A percentile compares a stretch with the other conserved stretches of the same genome.
Conservation (phyloP, 2,888 invertebrate genomes). For the Ephialtes manifestator region DNA sequence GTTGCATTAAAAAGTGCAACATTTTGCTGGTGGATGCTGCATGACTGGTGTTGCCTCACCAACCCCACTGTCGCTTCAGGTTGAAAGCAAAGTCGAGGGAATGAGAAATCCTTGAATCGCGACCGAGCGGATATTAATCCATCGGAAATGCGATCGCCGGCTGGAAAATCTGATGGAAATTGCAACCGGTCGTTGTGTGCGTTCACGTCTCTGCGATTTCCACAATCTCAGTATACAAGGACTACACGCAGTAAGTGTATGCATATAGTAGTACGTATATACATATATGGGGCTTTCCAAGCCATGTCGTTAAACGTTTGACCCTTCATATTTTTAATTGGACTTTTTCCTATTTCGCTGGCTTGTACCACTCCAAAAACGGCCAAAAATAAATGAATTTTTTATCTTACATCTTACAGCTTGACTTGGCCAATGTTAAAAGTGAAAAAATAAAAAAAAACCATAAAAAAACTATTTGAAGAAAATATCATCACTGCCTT, state of each 20-base stretch:
- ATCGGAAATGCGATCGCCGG: slow-evolving; percentile 61
- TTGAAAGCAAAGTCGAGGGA: not conserved
- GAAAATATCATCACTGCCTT: too few relatives aligned
- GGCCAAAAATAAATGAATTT: too few relatives aligned
- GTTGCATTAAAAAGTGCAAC: not conserved
- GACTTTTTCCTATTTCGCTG: too few relatives aligned
- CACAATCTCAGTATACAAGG: slow-evolving; percentile 26
- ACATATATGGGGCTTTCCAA: not conserved
- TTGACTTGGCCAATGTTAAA: too few relatives aligned
- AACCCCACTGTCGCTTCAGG: not conserved
- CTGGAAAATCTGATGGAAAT: slow-evolving; percentile 71
- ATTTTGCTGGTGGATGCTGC: not conserved
- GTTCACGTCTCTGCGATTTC: slow-evolving; percentile 33
- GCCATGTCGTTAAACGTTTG: too few relatives aligned
- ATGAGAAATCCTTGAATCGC: slow-evolving; percentile 50
- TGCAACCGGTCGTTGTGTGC: slow-evolving; percentile 45
- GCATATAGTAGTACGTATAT: not conserved
- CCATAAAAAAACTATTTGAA: too few relatives aligned
- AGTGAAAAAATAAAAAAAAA: too few relatives aligned
- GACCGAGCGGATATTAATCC: slow-evolving; percentile 67
- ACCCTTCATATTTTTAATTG: too few relatives aligned
- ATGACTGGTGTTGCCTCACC: not conserved
- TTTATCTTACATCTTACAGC: too few relatives aligned
- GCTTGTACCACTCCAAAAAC: too few relatives aligned
- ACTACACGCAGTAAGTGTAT: not conserved